These are phyloP conservation scores for Dynastes grantii DNA, from an alignment of 2,888 invertebrate genomes.

Conservation along the genomic window DNA sequence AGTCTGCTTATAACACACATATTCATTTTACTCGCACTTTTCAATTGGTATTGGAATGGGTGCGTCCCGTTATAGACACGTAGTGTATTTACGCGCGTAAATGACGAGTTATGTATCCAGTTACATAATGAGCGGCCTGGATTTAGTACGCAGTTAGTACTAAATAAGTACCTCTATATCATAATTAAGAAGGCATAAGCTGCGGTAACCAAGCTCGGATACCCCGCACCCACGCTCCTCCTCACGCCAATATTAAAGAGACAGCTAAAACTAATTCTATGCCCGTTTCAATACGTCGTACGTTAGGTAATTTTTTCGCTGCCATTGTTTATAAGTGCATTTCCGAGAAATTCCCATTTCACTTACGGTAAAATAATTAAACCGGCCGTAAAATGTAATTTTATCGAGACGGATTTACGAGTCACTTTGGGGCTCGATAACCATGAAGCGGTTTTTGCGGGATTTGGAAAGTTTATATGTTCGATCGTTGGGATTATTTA, in stretches of 20 bases:
- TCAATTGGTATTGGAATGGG: conserved; percentile 20
- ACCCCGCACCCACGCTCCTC: conserved; percentile 42
- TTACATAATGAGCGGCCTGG: conserved; percentile 46
- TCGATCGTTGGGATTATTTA: conserved; percentile 1
- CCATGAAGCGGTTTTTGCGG: conserved; percentile 41
- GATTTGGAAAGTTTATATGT: conserved; percentile 32
- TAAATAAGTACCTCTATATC: conserved; percentile 53
- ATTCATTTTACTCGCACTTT: conserved; percentile 21
- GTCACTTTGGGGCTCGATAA: conserved; percentile 41
- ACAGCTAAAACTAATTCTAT: conserved; percentile 47
- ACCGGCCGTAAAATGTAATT: conserved; percentile 46
- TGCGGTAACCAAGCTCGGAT: conserved; percentile 21
- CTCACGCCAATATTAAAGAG: conserved; percentile 26
- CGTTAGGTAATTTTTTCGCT: conserved; percentile 42
- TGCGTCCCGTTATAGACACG: conserved; percentile 33
- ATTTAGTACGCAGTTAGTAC: conserved; percentile 52
- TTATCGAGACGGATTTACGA: conserved; percentile 46
- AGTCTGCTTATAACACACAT: background rate
- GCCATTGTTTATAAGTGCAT: conserved; percentile 45
- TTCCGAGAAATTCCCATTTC: conserved; percentile 48
- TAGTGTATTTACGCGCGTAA: conserved; percentile 40
- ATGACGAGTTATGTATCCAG: conserved; percentile 29
- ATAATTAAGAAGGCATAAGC: conserved; percentile 54
- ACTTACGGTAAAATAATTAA: conserved; percentile 48
- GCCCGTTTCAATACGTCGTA: conserved; percentile 51